Evolutionary conservation across 2,888 invertebrate species (phyloP), one percentile per base, ranked within the genome.

Genomic region (Dasypogon diadema): DNA sequence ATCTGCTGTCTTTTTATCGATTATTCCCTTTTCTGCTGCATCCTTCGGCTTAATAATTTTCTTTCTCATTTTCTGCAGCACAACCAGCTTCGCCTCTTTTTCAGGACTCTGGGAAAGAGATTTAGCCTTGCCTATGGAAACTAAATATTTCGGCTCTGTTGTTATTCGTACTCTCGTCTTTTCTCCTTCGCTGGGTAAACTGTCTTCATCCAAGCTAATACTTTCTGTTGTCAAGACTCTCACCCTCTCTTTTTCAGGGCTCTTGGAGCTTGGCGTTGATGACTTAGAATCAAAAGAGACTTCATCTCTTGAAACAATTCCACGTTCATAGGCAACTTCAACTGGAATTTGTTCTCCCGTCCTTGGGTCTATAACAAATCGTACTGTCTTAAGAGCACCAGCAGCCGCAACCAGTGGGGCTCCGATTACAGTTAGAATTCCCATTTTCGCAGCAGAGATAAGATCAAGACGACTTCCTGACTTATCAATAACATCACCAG

Each of bases 321-420:
- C 95, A 77, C 91, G 88, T 82, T 92, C 90, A 79, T 94, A 90
- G 2, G 96, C 96, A 70, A 93, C 92, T 84, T 94, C 92, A 80
- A 94, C 89, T 1, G 93, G 93, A 79, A 95, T 88, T 82, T 91
- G 91, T 83, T 94, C 91, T 2, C 94, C 95, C 0, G 94, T 93
- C 80, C 89, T 90, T 0, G 96, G 95, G 85, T 97, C 95, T 74
- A 90, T 87, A 12, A 93, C 90, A 87, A 92, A 91, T 79, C 87
- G 89, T 2, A 93, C 89, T 0, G 91, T 89, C 83, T 92, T 91
- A 74, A 92, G 88, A 0, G 91, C 89, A 79, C 91, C 90, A 75
- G 92, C 90, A 1, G 91, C 90, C 3, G 92, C 92, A 3, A 92
- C 89, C 68, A 94, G 85, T 1, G 95, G 94, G 6, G 92, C 91